phyloP scores from a whole-genome alignment of 2,888 invertebrate species.

The Ormia ochracea region DNA sequence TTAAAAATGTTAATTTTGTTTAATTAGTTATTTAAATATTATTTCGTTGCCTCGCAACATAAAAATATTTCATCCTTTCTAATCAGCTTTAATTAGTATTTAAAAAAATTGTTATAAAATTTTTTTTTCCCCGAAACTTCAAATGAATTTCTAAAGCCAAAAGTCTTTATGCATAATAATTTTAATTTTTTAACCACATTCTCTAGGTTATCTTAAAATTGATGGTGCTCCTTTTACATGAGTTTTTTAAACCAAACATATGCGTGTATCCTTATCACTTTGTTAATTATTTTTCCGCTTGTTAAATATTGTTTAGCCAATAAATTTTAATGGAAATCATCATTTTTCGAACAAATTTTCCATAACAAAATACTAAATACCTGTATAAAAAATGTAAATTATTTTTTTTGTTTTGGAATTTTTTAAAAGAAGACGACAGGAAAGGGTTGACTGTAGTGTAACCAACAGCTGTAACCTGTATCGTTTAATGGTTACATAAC shows the following conservation, averaged over 20 bases:
- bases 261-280: background rate
- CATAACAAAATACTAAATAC: too few species aligned
- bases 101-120: too few species aligned
- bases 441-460: constrained; percentile 53
- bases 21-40: too few species aligned
- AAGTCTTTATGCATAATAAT: background rate
- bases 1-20: too few species aligned
- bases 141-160: background rate
- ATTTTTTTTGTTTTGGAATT: background rate
- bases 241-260: background rate
- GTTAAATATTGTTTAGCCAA: constrained; percentile 32
- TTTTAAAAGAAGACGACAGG: constrained; percentile 35
- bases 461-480: constrained; percentile 56
- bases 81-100: too few species aligned
- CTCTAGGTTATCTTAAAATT: background rate
- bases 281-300: constrained; percentile 39
- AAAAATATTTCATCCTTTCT: too few species aligned
- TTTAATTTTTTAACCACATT: background rate
- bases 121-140: too few species aligned
- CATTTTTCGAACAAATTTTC: constrained; percentile 18
- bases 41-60: too few species aligned
- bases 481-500: constrained; percentile 48
- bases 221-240: background rate
- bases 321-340: constrained; percentile 25
- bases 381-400: constrained; percentile 41